Evolutionary conservation across 1,140 invertebrate genomes (phyloP).

Genomic region (Plutomurus gul): DNA sequence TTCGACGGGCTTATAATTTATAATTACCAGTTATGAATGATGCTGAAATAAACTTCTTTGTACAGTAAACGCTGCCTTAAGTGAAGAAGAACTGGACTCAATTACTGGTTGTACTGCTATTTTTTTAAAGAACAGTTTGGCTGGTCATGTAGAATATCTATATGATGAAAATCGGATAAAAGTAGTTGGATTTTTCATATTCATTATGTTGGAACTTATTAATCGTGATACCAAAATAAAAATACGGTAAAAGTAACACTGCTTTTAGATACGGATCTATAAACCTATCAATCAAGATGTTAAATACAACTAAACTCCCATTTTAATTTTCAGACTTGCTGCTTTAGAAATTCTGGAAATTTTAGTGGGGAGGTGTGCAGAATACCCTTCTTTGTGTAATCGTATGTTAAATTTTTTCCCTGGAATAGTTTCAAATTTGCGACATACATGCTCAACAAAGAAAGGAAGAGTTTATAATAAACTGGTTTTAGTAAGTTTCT

Average conservation of each 20-base stretch:
- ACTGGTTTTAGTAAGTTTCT: conserved; percentile 15
- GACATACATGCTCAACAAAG: neutral
- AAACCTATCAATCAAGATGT: neutral
- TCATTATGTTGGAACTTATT: conserved; percentile 19
- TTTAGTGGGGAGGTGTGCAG: neutral
- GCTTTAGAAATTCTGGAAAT: neutral
- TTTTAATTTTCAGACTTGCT: neutral
- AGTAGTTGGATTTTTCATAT: conserved; percentile 24
- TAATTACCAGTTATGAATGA: neutral
- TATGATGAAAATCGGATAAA: neutral
- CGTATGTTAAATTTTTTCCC: conserved; percentile 21
- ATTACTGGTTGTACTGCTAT: neutral
- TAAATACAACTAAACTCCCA: no score
- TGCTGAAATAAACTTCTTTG: no score
- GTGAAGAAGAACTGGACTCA: neutral
- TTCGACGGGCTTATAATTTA: neutral
- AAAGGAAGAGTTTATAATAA: neutral
- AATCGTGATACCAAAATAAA: neutral
- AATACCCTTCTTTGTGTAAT: neutral
- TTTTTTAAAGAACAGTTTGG: neutral
- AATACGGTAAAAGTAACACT: neutral
- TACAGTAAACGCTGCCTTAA: neutral
- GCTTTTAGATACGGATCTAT: neutral
- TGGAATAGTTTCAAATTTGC: neutral
- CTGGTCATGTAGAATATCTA: neutral